phyloP scores from a whole-genome alignment of 35 echinoderm and acorn worm genomes.

The Stichopus chloronotus region DNA sequence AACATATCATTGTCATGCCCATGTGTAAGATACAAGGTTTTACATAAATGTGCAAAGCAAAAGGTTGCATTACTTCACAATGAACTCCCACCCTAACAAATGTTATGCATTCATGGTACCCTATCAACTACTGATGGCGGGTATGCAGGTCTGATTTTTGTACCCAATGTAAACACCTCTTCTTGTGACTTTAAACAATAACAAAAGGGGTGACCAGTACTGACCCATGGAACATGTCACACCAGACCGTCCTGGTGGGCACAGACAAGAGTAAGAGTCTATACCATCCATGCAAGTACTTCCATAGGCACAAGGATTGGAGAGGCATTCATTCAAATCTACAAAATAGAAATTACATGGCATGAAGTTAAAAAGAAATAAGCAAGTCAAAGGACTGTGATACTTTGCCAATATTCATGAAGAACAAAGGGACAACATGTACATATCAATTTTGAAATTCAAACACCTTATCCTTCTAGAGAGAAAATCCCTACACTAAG shows the following conservation, averaged over 20 bases:
- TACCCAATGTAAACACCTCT: too few relatives aligned
- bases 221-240: conserved; percentile 75
- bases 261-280: conserved; percentile 73
- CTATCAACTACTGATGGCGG: too few relatives aligned
- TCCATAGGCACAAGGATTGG: conserved; percentile 91
- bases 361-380: background rate
- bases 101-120: too few relatives aligned
- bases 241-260: conserved; percentile 81
- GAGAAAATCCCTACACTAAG: too few relatives aligned
- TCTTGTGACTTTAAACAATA: too few relatives aligned
- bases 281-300: conserved; percentile 96
- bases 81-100: too few relatives aligned
- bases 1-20: too few relatives aligned
- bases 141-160: too few relatives aligned
- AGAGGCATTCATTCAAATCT: conserved; percentile 95
- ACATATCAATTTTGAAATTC: background rate
- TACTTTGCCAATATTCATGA: background rate
- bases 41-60: too few relatives aligned
- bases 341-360: conserved; percentile 10
- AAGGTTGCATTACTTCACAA: too few relatives aligned
- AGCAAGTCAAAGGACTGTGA: background rate
- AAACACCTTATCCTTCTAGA: too few relatives aligned
- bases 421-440: background rate
- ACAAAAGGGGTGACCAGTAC: background rate
- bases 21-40: too few relatives aligned